Percentiles rank a stretch among this genome's conserved stretches.
Conservation (phyloP, 2,888 invertebrate species). For the Sialis lutaria region DNA sequence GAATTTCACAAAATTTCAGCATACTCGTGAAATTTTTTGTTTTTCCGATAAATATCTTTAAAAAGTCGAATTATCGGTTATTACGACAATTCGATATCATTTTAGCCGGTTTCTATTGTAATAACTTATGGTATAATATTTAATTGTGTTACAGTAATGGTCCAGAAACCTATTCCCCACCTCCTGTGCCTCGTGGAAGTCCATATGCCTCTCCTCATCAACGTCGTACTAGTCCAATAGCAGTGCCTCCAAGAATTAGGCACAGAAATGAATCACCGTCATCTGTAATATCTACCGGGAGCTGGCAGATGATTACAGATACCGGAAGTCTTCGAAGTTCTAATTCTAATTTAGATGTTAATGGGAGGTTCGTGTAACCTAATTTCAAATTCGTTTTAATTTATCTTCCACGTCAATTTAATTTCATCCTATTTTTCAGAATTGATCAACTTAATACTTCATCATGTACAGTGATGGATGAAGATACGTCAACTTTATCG, state of each 20-base stretch:
- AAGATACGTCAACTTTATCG: not conserved
- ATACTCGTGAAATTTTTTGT: too few species aligned
- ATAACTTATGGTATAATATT: too few species aligned
- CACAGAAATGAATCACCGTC: conserved; percentile 40
- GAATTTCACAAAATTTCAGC: too few species aligned
- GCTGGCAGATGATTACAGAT: conserved; percentile 53
- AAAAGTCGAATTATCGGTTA: too few species aligned
- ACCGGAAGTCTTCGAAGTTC: conserved; percentile 44
- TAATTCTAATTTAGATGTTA: conserved; percentile 17
- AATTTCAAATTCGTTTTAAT: not conserved
- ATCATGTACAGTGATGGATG: conserved; percentile 6
- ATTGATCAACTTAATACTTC: not conserved
- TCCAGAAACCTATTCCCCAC: not conserved
- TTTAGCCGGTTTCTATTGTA: too few species aligned
- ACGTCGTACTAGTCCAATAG: conserved; percentile 40
- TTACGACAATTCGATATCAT: too few species aligned
- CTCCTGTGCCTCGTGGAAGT: conserved; percentile 8
- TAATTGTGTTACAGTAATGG: not conserved
- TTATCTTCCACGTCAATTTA: not conserved
- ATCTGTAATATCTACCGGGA: conserved; percentile 34
- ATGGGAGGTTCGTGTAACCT: not conserved
- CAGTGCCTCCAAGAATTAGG: conserved; percentile 37
- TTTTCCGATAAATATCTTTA: too few species aligned
- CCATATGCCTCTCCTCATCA: conserved; percentile 21
- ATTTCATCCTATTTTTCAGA: conserved; percentile 1